Percentiles rank a stretch among this genome's conserved stretches.
Evolutionary conservation across 1,140 invertebrate species (phyloP).

Genomic region (Campodea augens): DNA sequence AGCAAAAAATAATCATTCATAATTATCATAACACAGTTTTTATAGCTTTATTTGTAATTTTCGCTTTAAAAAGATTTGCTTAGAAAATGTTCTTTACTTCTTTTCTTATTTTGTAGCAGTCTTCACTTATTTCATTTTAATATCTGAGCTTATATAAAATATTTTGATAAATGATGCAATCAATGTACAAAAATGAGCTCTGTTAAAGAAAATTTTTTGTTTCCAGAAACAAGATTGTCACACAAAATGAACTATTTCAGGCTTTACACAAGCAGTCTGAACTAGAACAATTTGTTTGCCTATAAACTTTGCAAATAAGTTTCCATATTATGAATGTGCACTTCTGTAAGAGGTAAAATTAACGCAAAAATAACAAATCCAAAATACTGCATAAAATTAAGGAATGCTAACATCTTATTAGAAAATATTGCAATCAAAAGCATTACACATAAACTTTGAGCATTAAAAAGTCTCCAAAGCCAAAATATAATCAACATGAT

Average conservation of each 20-base stretch:
- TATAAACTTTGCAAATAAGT: not conserved
- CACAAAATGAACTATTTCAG: not conserved
- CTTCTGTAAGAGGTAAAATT: not conserved
- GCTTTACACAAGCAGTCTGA: not conserved
- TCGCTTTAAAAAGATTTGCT: too few species aligned
- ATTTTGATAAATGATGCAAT: not conserved
- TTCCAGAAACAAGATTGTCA: not conserved
- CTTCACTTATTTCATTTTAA: too few species aligned
- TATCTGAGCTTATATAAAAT: too few species aligned
- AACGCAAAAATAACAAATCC: conserved; percentile 1
- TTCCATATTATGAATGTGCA: conserved; percentile 2
- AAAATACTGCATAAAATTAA: not conserved
- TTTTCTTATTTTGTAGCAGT: too few species aligned
- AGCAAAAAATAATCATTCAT: too few species aligned
- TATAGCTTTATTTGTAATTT: too few species aligned
- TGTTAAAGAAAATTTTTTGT: not conserved
- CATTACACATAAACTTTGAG: conserved; percentile 24
- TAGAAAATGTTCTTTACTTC: too few species aligned
- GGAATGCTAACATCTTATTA: conserved; percentile 15
- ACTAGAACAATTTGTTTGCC: not conserved
- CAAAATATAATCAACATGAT: conserved; percentile 25
- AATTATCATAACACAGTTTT: too few species aligned
- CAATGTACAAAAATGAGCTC: not conserved
- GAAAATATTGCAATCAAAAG: conserved; percentile 23
- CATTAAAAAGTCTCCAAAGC: conserved; percentile 25